Evolutionary conservation across 2,888 invertebrate genomes (phyloP).

Genomic region (Helicoverpa assulta): DNA sequence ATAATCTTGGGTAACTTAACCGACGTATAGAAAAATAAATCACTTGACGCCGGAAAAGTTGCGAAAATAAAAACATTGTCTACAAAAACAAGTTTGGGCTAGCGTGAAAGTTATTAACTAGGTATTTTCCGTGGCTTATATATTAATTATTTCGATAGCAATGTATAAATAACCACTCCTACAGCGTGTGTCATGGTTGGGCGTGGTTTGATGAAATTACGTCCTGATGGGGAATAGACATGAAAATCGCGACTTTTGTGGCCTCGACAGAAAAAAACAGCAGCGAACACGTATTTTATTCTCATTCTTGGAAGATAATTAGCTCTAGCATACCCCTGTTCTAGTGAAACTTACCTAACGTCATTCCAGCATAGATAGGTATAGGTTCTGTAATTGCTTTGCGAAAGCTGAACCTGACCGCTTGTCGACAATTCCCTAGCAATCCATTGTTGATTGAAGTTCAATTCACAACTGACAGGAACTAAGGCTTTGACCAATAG

Average conservation of each 20-base stretch:
- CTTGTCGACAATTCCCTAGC: too few relatives aligned
- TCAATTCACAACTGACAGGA: too few relatives aligned
- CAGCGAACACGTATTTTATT: too few relatives aligned
- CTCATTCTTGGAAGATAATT: background rate
- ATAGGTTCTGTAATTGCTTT: too few relatives aligned
- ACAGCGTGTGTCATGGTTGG: conserved; percentile 37
- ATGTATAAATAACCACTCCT: conserved; percentile 58
- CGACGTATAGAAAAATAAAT: too few relatives aligned
- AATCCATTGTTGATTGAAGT: too few relatives aligned
- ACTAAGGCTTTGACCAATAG: too few relatives aligned
- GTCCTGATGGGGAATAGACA: conserved; percentile 40
- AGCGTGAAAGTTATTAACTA: conserved; percentile 7
- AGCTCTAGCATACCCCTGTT: background rate
- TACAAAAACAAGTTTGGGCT: background rate
- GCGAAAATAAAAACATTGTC: too few relatives aligned
- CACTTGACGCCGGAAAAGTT: background rate
- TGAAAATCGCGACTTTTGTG: conserved; percentile 40
- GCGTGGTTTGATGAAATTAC: conserved; percentile 44
- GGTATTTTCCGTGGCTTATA: conserved; percentile 31
- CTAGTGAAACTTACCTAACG: background rate
- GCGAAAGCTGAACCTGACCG: too few relatives aligned
- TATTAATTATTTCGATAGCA: conserved; percentile 55
- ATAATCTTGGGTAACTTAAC: too few relatives aligned
- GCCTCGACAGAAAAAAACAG: background rate
- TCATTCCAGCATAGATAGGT: background rate